Conservation (phyloP, 2,888 invertebrate genomes). For the Eumerus sabulonum region DNA sequence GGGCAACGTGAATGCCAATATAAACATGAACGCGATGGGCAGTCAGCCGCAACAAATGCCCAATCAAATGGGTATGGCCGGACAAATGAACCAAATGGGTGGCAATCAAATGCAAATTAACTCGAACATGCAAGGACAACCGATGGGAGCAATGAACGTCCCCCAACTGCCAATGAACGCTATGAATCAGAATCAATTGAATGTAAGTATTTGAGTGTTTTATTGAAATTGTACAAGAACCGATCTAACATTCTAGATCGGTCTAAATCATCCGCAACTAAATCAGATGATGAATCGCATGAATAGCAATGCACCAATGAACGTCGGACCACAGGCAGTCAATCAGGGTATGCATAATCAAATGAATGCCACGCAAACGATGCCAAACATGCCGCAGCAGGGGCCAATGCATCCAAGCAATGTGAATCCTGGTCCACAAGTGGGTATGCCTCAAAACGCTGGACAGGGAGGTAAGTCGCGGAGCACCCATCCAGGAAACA, state of each 20-base stretch:
- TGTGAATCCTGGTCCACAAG: constrained; percentile 73
- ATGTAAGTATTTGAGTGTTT: constrained; percentile 65
- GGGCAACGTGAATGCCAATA: constrained; percentile 77
- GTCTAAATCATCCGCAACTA: constrained; percentile 75
- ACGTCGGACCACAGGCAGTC: constrained; percentile 73
- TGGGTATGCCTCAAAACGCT: constrained; percentile 73
- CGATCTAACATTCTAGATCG: constrained; percentile 72
- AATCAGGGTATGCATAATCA: constrained; percentile 74
- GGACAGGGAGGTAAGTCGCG: constrained; percentile 72
- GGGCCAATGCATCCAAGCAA: constrained; percentile 74
- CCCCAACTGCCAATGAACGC: constrained; percentile 76
- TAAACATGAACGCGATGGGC: constrained; percentile 79
- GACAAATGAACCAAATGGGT: constrained; percentile 74
- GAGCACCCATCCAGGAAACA: no score
- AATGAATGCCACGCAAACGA: constrained; percentile 75
- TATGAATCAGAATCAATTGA: constrained; percentile 74
- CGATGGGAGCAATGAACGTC: constrained; percentile 74
- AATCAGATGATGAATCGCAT: constrained; percentile 80
- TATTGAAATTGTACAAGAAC: constrained; percentile 35
- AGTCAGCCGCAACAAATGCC: constrained; percentile 71
- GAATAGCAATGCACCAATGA: constrained; percentile 79
- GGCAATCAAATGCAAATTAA: constrained; percentile 74
- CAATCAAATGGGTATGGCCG: constrained; percentile 74
- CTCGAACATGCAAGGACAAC: constrained; percentile 71
- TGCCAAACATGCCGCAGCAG: constrained; percentile 81